Base-by-base conservation (phyloP, 2,888 invertebrate genomes). In the Hirtodrosophila confusa region DNA sequence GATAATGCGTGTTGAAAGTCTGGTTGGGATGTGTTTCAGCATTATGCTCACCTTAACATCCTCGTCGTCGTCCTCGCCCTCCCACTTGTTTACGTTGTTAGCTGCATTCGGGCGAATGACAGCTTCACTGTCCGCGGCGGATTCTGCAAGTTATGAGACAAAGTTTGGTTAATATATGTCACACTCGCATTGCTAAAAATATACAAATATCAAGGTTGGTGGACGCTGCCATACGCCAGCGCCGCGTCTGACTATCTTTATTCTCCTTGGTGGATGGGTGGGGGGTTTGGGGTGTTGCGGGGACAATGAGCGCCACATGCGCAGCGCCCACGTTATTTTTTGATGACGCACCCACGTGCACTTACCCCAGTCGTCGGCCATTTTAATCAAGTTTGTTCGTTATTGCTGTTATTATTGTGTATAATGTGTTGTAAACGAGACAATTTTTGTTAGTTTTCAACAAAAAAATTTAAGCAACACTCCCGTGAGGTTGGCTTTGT, bases 61-160 rank as follows among this genome's bases (percentile, higher is more conserved):
- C 54, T 97, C 96, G 61, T 97, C 97, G 89, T 96, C 96, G 91
- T 97, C 97, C 90, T 97, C 97, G 86, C 96, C 97, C 91, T 95
- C 96, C 97, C 97, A 97, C 93, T 94, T 96, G 92, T 95, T 95
- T 64, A 93, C 82, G 71, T 89, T 90, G 40, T 73, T 80, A 12
- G 94, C 93, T 79, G 93, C 92, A 92, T 94, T 94, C 88, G 95
- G 95, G 90, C 94, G 94, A 91, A 95, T 94, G 91, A 95, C 94
- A 86, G 95, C 95, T 89, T 95, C 95, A 45, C 88, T 86, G 45
- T 91, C 90, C 33, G 91, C 92, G 71, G 88, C 87, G 75, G 89
- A 83, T 88, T 92, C 91, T 92, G 76, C 39, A 24, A 53, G 29
- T 49, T 55, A 41, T 39, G 43, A 37, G 55, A 27, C 68, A 73